Evolutionary conservation across 2,888 invertebrate genomes (phyloP).

Genomic region (Sinodicranocentrus sp.): DNA sequence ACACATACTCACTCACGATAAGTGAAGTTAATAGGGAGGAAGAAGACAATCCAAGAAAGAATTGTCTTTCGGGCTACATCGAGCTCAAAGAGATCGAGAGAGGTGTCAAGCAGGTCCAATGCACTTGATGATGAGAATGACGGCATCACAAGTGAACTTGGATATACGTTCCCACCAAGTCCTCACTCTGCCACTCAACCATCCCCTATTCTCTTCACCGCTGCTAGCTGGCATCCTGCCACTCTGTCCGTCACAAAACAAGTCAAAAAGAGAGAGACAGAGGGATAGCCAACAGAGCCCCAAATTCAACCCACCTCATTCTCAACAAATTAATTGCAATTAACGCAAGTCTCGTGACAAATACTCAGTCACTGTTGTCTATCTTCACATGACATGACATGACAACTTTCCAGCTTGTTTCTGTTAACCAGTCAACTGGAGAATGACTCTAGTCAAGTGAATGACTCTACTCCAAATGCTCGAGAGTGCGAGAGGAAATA

Average conservation of each 20-base stretch:
- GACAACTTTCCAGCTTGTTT: no score
- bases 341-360: no score
- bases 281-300: no score
- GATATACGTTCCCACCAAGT: conserved; percentile 71
- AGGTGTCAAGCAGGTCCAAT: conserved; percentile 74
- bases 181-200: conserved; percentile 52
- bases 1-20: not conserved
- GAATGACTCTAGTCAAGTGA: no score
- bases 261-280: not conserved
- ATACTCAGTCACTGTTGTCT: no score
- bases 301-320: no score
- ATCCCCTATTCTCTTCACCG: conserved; percentile 2
- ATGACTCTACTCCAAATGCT: no score
- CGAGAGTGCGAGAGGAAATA: no score
- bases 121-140: conserved; percentile 75
- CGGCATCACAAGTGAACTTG: conserved; percentile 72
- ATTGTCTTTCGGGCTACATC: not conserved
- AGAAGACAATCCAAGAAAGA: not conserved
- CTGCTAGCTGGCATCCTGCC: conserved; percentile 49
- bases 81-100: conserved; percentile 34
- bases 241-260: not conserved
- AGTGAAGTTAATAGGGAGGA: no score
- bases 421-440: no score
- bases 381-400: no score
- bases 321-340: no score